Conservation (phyloP, 2,797 vertebrate genomes). For the Mico argentatus region DNA sequence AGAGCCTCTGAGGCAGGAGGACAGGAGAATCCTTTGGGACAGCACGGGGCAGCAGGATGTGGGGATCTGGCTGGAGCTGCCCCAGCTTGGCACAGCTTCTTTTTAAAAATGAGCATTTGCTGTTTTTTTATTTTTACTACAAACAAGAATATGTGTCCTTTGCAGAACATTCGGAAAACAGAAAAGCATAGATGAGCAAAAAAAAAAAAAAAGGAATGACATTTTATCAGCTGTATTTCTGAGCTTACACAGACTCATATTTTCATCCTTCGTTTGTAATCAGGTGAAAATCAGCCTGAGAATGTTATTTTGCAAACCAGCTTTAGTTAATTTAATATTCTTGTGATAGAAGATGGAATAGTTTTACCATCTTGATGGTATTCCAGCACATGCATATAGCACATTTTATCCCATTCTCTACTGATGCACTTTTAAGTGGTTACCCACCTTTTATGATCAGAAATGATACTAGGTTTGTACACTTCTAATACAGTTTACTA, state of each 20-base stretch:
- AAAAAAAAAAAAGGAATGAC: neutral
- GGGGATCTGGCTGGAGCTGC: neutral
- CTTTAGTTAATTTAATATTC: neutral
- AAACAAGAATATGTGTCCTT: slow-evolving; percentile 35
- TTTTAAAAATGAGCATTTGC: neutral
- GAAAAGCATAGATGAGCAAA: slow-evolving; percentile 19
- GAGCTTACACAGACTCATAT: neutral
- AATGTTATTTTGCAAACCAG: neutral
- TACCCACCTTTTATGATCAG: neutral
- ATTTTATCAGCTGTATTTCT: slow-evolving; percentile 35
- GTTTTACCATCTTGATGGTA: neutral
- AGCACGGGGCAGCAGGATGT: neutral
- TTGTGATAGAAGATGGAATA: neutral
- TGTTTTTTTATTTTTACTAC: slow-evolving; percentile 44
- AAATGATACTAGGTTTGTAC: neutral
- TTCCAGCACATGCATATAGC: neutral
- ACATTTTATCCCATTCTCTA: neutral
- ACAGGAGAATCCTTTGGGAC: neutral
- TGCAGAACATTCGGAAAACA: slow-evolving; percentile 51
- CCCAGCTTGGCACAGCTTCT: neutral
- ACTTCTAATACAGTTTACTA: neutral
- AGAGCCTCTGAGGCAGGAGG: neutral
- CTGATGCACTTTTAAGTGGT: neutral
- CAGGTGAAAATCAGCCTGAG: neutral
- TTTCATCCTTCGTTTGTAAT: neutral